Evolutionary conservation across 2,113 vertebrate species (phyloP).

Genomic region (Melierax canorus): DNA sequence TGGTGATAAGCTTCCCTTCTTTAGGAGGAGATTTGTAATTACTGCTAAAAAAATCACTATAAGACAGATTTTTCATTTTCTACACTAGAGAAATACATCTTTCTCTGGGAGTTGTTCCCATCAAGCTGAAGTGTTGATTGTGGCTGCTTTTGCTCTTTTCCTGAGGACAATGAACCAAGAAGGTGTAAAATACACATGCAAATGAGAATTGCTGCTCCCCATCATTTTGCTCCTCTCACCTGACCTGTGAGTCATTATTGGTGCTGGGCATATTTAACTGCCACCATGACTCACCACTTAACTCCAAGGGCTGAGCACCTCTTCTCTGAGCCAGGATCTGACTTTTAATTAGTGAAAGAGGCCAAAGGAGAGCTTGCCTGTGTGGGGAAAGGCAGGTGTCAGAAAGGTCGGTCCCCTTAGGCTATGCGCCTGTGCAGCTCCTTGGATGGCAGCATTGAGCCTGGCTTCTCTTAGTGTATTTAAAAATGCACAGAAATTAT

Average conservation of each 20-base stretch:
- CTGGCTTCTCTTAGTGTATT: neutral
- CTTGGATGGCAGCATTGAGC: neutral
- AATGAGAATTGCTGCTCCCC: neutral
- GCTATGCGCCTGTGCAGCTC: neutral
- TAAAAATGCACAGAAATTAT: neutral
- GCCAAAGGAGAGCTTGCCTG: neutral
- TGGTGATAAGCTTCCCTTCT: neutral
- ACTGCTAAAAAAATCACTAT: neutral
- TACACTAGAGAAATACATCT: neutral
- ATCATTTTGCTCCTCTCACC: neutral
- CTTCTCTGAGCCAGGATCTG: neutral
- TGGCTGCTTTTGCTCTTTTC: neutral
- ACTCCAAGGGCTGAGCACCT: neutral
- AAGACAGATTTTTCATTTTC: neutral
- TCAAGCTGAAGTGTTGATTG: neutral
- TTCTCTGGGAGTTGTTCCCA: neutral
- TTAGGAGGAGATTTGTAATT: neutral
- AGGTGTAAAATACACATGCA: neutral
- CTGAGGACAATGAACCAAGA: neutral
- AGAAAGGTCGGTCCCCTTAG: neutral
- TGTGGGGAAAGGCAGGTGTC: neutral
- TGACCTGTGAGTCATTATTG: slow-evolving; percentile 50
- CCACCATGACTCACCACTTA: slow-evolving; percentile 25
- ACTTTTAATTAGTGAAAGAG: neutral
- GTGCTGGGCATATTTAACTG: neutral